Evolutionary conservation across 2,113 vertebrate species (phyloP).

Genomic region (Oreochromis niloticus): DNA sequence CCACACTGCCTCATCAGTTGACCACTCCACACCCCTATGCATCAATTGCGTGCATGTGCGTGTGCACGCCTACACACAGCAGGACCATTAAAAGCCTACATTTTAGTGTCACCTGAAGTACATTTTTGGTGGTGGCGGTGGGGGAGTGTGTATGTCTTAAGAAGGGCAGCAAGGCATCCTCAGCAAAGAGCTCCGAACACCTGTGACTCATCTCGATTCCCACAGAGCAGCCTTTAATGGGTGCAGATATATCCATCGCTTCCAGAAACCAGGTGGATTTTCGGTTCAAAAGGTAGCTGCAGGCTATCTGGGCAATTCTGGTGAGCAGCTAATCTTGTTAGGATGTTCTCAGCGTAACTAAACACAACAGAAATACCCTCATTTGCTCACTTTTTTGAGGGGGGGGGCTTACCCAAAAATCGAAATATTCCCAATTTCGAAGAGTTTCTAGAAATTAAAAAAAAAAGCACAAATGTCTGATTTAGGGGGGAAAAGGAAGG

Average conservation of each 20-base stretch:
- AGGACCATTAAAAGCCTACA: slow-evolving; percentile 30
- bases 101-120: slow-evolving; percentile 41
- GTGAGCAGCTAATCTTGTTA: not conserved
- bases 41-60: slow-evolving; percentile 41
- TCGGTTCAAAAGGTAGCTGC: not conserved
- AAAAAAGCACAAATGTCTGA: fast-evolving
- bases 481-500: not conserved
- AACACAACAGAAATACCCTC: not conserved
- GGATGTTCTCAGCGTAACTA: not conserved
- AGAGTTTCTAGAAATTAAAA: not conserved
- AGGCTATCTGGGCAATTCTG: not conserved
- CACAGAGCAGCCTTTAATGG: not conserved
- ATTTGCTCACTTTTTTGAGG: not conserved
- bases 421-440: fast-evolving
- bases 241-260: not conserved
- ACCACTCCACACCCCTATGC: slow-evolving; percentile 69
- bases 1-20: slow-evolving; percentile 68
- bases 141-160: not conserved
- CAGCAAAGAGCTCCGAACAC: slow-evolving; percentile 18
- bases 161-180: slow-evolving; percentile 3
- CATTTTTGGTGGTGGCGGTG: not conserved
- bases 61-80: slow-evolving; percentile 18
- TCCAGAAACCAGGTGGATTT: not conserved
- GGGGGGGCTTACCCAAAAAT: not conserved
- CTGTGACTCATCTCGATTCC: slow-evolving; percentile 31